Conservation (phyloP, 53 echinoderm and acorn worm genomes). For the Zoroaster sp. region DNA sequence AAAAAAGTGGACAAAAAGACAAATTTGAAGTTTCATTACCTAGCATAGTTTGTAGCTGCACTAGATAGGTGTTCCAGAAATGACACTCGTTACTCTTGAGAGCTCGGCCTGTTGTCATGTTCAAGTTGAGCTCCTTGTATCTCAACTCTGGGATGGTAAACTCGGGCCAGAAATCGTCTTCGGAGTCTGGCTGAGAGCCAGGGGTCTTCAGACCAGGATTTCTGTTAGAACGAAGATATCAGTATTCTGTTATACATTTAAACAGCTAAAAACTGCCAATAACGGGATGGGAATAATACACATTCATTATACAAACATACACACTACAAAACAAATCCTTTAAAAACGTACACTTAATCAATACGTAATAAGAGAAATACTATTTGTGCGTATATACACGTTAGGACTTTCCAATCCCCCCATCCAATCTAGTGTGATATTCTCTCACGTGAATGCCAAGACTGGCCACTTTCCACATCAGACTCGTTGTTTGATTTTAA, state of each 20-base stretch:
- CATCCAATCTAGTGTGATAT: too few relatives aligned
- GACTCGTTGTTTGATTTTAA: too few relatives aligned
- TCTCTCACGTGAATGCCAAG: too few relatives aligned
- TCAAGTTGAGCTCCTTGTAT: slow-evolving; percentile 17
- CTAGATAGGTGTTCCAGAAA: slow-evolving; percentile 67
- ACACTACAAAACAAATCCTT: not conserved
- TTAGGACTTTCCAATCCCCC: too few relatives aligned
- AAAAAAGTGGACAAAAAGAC: not conserved
- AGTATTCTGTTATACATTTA: not conserved
- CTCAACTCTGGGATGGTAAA: slow-evolving; percentile 36
- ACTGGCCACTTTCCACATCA: too few relatives aligned
- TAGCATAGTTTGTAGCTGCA: slow-evolving; percentile 20
- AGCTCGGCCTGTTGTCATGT: slow-evolving; percentile 29
- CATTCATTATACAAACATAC: not conserved
- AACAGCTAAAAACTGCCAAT: not conserved
- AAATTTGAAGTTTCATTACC: not conserved
- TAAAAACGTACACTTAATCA: too few relatives aligned
- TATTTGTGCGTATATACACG: too few relatives aligned
- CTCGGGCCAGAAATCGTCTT: slow-evolving; percentile 21
- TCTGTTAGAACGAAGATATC: not conserved
- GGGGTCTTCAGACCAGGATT: not conserved
- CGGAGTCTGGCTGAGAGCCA: not conserved
- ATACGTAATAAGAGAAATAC: too few relatives aligned
- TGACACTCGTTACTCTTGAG: slow-evolving; percentile 57
- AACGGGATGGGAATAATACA: not conserved